phyloP scores from a whole-genome alignment of 2,797 vertebrate species.

The Galagoides demidoff region DNA sequence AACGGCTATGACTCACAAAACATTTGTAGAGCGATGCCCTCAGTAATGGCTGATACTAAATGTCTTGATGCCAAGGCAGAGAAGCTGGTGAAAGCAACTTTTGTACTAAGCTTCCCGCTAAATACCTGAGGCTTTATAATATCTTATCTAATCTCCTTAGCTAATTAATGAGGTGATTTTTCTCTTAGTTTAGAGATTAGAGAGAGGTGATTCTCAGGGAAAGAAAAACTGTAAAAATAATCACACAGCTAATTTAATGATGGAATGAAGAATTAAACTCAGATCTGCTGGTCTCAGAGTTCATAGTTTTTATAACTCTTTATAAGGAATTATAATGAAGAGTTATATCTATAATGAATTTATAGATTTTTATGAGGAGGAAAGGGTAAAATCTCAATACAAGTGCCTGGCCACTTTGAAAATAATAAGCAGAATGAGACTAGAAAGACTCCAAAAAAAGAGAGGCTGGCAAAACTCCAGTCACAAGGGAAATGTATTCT shows the following conservation, averaged over 20 bases:
- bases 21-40: not conserved
- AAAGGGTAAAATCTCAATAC: not conserved
- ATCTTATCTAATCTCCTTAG: slow-evolving; percentile 42
- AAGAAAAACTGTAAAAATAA: not conserved
- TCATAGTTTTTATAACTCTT: not conserved
- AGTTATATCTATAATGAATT: not conserved
- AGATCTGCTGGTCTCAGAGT: not conserved
- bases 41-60: not conserved
- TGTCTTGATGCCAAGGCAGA: not conserved
- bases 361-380: not conserved
- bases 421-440: not conserved
- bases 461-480: not conserved
- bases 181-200: slow-evolving; percentile 35
- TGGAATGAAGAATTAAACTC: not conserved
- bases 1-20: not conserved
- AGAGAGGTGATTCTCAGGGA: not conserved
- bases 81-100: not conserved
- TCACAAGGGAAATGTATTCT: not conserved
- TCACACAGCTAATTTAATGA: not conserved
- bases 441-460: not conserved
- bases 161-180: slow-evolving; percentile 41
- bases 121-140: not conserved
- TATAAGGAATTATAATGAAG: not conserved
- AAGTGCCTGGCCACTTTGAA: not conserved
- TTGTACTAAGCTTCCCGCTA: not conserved